A percentile compares a stretch with the other conserved stretches of the same genome.
These are phyloP conservation scores for Xiphophorus couchianus DNA, from an alignment of 2,113 vertebrate genomes.

Conservation along the genomic window DNA sequence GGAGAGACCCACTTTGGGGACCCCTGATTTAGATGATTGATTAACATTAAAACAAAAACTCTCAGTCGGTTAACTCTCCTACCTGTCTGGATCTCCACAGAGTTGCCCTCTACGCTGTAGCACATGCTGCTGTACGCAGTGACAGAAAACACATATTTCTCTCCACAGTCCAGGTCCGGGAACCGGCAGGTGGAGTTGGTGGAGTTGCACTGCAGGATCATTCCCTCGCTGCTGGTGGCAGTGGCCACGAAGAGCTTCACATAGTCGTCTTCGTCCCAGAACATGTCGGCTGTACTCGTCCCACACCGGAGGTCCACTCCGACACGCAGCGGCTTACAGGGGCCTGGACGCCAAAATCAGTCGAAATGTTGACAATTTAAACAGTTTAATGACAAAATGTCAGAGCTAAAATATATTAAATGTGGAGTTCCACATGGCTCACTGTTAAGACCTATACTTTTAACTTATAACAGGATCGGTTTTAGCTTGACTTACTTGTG, in stretches of 20 bases:
- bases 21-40: background rate
- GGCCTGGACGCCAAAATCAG: slow-evolving; percentile 60
- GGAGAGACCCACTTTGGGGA: too few species aligned
- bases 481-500: slow-evolving; percentile 73
- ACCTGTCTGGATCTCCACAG: slow-evolving; percentile 75
- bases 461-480: too few species aligned
- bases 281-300: slow-evolving; percentile 56
- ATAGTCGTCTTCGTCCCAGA: slow-evolving; percentile 67
- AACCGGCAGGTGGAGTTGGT: slow-evolving; percentile 70
- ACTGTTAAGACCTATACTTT: too few species aligned
- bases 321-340: slow-evolving; percentile 72
- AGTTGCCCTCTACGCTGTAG: slow-evolving; percentile 63
- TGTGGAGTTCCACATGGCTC: too few species aligned
- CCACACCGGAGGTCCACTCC: slow-evolving; percentile 72
- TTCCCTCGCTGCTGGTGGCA: slow-evolving; percentile 48
- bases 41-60: background rate
- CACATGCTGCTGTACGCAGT: slow-evolving; percentile 60
- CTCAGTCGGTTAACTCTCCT: background rate
- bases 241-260: slow-evolving; percentile 69
- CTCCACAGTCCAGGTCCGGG: slow-evolving; percentile 69
- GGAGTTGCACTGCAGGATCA: slow-evolving; percentile 66
- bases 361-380: background rate
- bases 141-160: slow-evolving; percentile 71
- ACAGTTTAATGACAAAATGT: background rate
- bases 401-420: too few species aligned